Base-by-base conservation (phyloP, 1,140 invertebrate genomes). In the Chrysoperla carnea region DNA sequence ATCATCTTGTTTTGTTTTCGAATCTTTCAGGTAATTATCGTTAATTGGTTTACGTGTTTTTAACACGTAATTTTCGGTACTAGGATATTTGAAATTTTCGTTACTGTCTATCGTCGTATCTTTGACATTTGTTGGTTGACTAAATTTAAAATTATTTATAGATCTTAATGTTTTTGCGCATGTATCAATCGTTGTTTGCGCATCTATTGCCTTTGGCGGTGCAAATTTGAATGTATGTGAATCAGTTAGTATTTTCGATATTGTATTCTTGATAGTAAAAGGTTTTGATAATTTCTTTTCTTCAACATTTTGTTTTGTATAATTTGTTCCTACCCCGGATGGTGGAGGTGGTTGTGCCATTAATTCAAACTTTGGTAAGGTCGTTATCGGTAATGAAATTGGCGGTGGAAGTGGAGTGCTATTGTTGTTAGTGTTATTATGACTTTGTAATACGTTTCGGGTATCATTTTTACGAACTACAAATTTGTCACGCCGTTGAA, bases 161-260 rank as follows among this genome's bases (percentile, higher is more conserved):
- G 27, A 17, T 8, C 15, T 1, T 8, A 11, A 9, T 12, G 8
- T 12, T 8, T 11, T 12, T 12, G 31, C n/a, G 8, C 31, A 8
- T 33, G 31, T 33, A 12, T 11, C n/a, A 8, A 11, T 12, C 6
- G 31, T 11, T 12, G 31, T 8, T 12, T 8, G 8, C 31, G 31
- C 31, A 1, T 11, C 8, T 2, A 33, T 12, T 23, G 64, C 57
- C 40, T 67, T 37, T 11, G 58, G 50, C 29, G 73, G 64, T 47
- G 75, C 70, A 46, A 77, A 74, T 45, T 62, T 73, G 1, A 75
- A 75, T 38, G 74, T 50, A n/a, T 64, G 68, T 39, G 71, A 69
- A 33, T 74, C 71, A n/a, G 75, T 72, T 42, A 81, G 61, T 23
- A 3, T 23, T 23, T 23, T 23, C 17, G 17, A 23, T 23, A 23